These are phyloP conservation scores for Channa argus DNA, from an alignment of 2,113 vertebrate genomes.

Conservation along the genomic window DNA sequence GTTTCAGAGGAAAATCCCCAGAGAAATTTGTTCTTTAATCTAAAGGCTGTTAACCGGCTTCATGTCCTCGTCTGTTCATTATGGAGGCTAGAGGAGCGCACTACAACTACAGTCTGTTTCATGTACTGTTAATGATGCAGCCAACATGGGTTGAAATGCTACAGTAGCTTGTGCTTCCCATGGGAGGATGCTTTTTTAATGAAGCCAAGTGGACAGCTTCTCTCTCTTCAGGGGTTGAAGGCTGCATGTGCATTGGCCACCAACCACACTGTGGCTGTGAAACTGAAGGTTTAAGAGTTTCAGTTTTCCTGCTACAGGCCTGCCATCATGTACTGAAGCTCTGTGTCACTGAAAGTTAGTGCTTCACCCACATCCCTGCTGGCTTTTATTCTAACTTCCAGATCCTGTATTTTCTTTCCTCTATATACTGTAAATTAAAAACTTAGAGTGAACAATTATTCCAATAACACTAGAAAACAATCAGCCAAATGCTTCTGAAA, in stretches of 20 bases:
- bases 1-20: conserved; percentile 50
- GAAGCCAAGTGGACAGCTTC: conserved; percentile 59
- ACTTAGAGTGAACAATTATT: too few species aligned
- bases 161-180: conserved; percentile 29
- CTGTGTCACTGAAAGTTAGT: conserved; percentile 21
- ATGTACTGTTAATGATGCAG: conserved; percentile 32
- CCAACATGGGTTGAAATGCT: conserved; percentile 39
- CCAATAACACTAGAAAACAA: conserved; percentile 26
- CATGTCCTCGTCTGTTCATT: conserved; percentile 51
- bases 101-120: conserved; percentile 32
- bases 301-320: conserved; percentile 4
- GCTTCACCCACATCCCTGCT: conserved; percentile 29
- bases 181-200: conserved; percentile 47
- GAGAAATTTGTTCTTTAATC: conserved; percentile 63
- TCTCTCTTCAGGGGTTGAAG: conserved; percentile 46
- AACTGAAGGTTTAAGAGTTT: conserved; percentile 8
- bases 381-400: conserved; percentile 27
- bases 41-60: conserved; percentile 48
- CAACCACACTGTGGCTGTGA: conserved; percentile 7
- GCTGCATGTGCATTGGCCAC: conserved; percentile 23
- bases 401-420: conserved; percentile 16
- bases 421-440: neutral
- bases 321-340: conserved; percentile 18
- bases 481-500: conserved; percentile 17
- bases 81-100: conserved; percentile 31